Evolutionary conservation across 2,888 invertebrate genomes (phyloP).

Genomic region (Perdita meconis): DNA sequence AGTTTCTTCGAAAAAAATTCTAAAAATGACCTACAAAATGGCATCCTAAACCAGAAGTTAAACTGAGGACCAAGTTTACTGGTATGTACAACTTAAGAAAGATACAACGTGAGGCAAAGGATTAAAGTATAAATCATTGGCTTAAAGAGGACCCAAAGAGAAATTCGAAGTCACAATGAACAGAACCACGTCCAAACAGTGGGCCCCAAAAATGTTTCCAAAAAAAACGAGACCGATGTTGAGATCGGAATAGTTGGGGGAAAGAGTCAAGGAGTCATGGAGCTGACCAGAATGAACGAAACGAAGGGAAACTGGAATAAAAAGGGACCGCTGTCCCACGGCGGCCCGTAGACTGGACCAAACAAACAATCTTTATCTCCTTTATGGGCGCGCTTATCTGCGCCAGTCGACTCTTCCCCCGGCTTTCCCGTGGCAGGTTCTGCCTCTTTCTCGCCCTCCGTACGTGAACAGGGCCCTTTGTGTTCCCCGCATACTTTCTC

Average conservation of each 20-base stretch:
- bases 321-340: conserved; percentile 57
- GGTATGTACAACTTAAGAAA: no score
- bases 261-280: conserved; percentile 8
- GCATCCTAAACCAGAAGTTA: no score
- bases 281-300: conserved; percentile 30
- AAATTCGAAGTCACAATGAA: no score
- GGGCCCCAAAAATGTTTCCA: neutral
- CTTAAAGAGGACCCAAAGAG: no score
- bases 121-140: no score
- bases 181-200: no score
- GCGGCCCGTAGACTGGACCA: conserved; percentile 68
- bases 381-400: conserved; percentile 71
- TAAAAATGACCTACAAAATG: no score
- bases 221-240: neutral
- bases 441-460: conserved; percentile 56
- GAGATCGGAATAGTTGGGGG: neutral
- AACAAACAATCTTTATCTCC: conserved; percentile 77
- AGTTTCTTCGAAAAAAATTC: no score
- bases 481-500: conserved; percentile 64
- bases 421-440: conserved; percentile 54
- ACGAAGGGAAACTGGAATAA: conserved; percentile 34
- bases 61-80: no score
- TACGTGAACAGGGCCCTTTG: conserved; percentile 64
- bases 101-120: no score
- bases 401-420: conserved; percentile 59